A percentile compares a stretch with the other conserved stretches of the same genome.
Conservation (phyloP, 1,140 invertebrate genomes). For the Pantala flavescens region DNA sequence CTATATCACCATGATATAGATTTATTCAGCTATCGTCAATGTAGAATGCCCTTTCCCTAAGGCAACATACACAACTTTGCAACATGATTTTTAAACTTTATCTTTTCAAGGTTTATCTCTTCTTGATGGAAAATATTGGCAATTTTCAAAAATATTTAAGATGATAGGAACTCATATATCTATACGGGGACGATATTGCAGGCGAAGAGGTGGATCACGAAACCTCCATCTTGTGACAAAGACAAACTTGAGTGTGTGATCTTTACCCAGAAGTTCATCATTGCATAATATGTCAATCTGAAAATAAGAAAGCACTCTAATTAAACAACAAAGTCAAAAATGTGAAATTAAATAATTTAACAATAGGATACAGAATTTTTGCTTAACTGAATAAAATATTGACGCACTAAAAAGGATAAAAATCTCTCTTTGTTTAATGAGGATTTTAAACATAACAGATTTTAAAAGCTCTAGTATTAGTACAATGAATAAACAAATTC, state of each 20-base stretch:
- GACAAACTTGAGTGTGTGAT: conserved; percentile 98
- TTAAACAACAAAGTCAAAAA: neutral
- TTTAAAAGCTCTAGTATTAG: too few species aligned
- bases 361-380: neutral
- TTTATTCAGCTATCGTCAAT: too few species aligned
- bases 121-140: too few species aligned
- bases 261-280: conserved; percentile 94
- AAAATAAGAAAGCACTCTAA: conserved; percentile 28
- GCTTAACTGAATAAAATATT: conserved; percentile 17
- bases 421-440: too few species aligned
- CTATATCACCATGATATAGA: too few species aligned
- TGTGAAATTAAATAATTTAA: conserved; percentile 16
- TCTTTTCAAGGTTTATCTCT: too few species aligned
- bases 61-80: too few species aligned
- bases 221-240: conserved; percentile 95
- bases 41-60: too few species aligned
- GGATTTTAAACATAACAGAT: too few species aligned
- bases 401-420: conserved; percentile 14
- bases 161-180: neutral
- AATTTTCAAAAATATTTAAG: too few species aligned
- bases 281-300: conserved; percentile 98
- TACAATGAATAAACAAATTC: too few species aligned
- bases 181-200: conserved; percentile 51
- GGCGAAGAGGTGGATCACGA: conserved; percentile 72
- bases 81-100: too few species aligned